Evolutionary conservation across 2,797 vertebrate genomes (phyloP), one percentile per base, ranked within the genome.

Genomic region (Falco berigora): DNA sequence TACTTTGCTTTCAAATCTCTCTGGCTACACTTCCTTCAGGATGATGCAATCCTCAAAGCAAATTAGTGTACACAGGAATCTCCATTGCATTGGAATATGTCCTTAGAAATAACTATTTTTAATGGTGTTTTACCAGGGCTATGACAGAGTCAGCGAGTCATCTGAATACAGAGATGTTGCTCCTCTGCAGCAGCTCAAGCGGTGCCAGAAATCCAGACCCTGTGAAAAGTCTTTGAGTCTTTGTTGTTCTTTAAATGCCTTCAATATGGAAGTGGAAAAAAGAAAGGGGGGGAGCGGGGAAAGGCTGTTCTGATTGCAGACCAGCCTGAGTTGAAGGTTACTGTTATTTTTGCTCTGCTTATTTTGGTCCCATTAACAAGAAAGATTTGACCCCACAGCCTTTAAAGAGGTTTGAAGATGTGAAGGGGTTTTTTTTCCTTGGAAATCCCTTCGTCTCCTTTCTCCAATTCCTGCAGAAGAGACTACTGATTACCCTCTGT

Each of bases 1-100:
- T 7, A 58, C 92, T 97, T 97, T 88, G 95, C 88, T 96, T 96
- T 95, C 93, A 97, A 97, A 94, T 91, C 97, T 96, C 94, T 93
- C 93, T 82, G 87, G 94, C 94, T 93, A 30, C 77, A 40, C 92
- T 94, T 94, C 93, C 92, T 81, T 87, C 6, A 0, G 78, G 71
- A 92, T 96, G 95, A 96, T 91, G 96, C 96, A 96, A 97, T 87
- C 84, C 87, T 94, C 62, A 15, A 80, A 94, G 95, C 92, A 97
- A 97, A 96, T 97, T 88, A 92, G 87, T 19, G 77, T 59, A 96
- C 93, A 64, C 64, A 92, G 93, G 88, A 93, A 94, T 95, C 92
- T 96, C 94, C 84, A 73, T 4, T 90, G 89, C 76, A 55, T 22
- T 80, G 90, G 62, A 78, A 62, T 88, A 86, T 71, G 68, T 91